Conservation (phyloP, 2,888 invertebrate genomes). For the Eueremaeus valkanovi region DNA sequence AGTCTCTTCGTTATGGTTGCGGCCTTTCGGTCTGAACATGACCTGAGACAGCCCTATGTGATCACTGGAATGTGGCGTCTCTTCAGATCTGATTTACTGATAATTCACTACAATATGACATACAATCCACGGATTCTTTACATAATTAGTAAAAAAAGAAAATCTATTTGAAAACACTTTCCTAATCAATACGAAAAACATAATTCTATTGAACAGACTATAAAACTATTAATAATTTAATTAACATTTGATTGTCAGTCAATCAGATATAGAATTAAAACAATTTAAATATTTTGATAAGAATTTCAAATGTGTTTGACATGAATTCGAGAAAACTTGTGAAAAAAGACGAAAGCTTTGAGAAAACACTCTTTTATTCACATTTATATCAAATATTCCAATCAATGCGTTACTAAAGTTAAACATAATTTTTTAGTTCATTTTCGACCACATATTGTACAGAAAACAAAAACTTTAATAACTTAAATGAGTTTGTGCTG, state of each 20-base stretch:
- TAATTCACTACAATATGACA: not conserved
- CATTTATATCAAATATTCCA: not conserved
- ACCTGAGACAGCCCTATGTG: not conserved
- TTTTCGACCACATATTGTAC: too few relatives aligned
- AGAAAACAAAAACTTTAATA: constrained; percentile 2
- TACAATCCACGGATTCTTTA: not conserved
- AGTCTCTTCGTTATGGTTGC: constrained; percentile 15
- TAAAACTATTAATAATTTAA: not conserved
- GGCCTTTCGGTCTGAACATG: not conserved
- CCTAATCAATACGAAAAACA: not conserved
- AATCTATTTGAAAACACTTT: not conserved
- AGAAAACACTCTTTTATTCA: not conserved
- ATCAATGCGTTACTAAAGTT: too few relatives aligned
- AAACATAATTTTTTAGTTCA: not conserved
- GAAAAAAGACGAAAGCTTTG: too few relatives aligned
- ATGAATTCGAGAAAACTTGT: too few relatives aligned
- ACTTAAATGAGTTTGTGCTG: not conserved
- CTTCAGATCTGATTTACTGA: not conserved
- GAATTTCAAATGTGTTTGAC: too few relatives aligned
- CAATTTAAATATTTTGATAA: too few relatives aligned
- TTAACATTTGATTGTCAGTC: not conserved
- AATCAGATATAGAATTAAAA: too few relatives aligned
- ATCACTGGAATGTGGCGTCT: constrained; percentile 22
- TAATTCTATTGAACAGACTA: not conserved
- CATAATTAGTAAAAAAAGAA: not conserved